These are phyloP conservation scores for Chelmon rostratus DNA, from an alignment of 2,797 vertebrate species.

Conservation along the genomic window DNA sequence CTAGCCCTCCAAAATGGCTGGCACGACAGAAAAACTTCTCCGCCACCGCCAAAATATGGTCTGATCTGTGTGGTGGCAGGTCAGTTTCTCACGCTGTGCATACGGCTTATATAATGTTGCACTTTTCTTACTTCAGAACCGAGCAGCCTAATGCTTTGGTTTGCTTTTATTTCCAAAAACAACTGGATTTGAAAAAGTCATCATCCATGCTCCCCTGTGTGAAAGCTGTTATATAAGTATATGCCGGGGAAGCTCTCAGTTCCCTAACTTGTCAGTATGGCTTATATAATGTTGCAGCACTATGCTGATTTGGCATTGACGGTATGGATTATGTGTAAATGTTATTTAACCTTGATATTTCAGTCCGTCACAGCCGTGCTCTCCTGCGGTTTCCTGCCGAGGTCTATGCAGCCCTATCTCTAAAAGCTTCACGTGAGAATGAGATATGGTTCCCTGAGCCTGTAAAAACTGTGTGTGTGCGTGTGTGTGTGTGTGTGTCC, in stretches of 20 bases:
- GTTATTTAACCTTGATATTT: constrained; percentile 67
- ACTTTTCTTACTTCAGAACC: background rate
- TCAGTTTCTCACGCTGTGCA: constrained; percentile 31
- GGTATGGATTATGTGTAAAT: constrained; percentile 65
- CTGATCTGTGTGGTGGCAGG: constrained; percentile 31
- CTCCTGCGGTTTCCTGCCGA: constrained; percentile 45
- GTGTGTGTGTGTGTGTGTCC: constrained; percentile 62
- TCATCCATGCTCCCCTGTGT: constrained; percentile 45
- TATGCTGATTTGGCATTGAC: constrained; percentile 54
- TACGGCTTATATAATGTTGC: constrained; percentile 52
- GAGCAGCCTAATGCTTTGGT: background rate
- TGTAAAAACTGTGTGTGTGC: constrained; percentile 64
- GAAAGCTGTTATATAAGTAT: constrained; percentile 68
- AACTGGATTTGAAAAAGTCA: constrained; percentile 33
- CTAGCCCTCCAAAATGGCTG: constrained; percentile 52
- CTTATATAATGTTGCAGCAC: constrained; percentile 81
- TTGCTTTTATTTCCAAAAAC: constrained; percentile 25
- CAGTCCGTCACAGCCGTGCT: constrained; percentile 28
- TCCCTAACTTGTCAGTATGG: constrained; percentile 63
- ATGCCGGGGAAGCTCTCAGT: constrained; percentile 52
- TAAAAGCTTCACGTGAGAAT: constrained; percentile 74
- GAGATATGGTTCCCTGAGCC: constrained; percentile 68
- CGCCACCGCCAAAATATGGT: constrained; percentile 31
- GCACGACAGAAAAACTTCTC: constrained; percentile 41
- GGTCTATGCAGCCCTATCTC: constrained; percentile 56